Evolutionary conservation across 92 coral and sea anemone species (phyloP).

Genomic region (Parazoanthus swiftii): DNA sequence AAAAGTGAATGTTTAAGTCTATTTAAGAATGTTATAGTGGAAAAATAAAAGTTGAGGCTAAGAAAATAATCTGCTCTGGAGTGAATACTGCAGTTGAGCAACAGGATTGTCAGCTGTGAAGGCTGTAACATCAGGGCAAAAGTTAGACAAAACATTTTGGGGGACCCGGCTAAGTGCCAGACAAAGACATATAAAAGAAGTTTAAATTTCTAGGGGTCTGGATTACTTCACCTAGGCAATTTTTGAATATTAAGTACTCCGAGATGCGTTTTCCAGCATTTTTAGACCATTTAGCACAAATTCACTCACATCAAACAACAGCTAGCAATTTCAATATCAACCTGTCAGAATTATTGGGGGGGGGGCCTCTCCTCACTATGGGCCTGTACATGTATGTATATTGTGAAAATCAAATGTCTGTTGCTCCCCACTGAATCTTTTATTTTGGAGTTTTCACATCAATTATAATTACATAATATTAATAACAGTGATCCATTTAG

Average conservation of each 20-base stretch:
- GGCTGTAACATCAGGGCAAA: slow-evolving; percentile 30
- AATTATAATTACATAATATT: slow-evolving; percentile 13
- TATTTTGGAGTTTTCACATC: slow-evolving; percentile 21
- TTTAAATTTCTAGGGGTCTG: not conserved
- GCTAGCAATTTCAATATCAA: slow-evolving; percentile 11
- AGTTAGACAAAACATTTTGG: slow-evolving; percentile 27
- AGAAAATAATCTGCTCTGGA: slow-evolving; percentile 14
- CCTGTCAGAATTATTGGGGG: slow-evolving; percentile 14
- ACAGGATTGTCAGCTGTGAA: slow-evolving; percentile 29
- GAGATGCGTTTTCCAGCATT: slow-evolving; percentile 16
- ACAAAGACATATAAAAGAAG: not conserved
- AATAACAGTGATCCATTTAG: slow-evolving; percentile 6
- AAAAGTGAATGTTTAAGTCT: slow-evolving; percentile 6
- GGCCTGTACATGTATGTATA: slow-evolving; percentile 3
- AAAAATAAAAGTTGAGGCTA: slow-evolving; percentile 10
- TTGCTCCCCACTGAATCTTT: slow-evolving; percentile 18
- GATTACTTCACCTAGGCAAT: slow-evolving; percentile 14
- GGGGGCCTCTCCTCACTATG: slow-evolving; percentile 5
- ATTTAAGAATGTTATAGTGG: slow-evolving; percentile 23
- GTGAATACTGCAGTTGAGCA: slow-evolving; percentile 26
- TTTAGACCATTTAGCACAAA: slow-evolving; percentile 18
- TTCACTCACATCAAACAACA: slow-evolving; percentile 1
- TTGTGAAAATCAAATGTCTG: slow-evolving; percentile 22
- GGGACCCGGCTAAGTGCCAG: slow-evolving; percentile 19
- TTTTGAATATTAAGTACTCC: not conserved